A percentile compares a stretch with the other conserved stretches of the same genome.
Conservation (phyloP, 2,797 vertebrate species). For the Anabacerthia variegaticeps region DNA sequence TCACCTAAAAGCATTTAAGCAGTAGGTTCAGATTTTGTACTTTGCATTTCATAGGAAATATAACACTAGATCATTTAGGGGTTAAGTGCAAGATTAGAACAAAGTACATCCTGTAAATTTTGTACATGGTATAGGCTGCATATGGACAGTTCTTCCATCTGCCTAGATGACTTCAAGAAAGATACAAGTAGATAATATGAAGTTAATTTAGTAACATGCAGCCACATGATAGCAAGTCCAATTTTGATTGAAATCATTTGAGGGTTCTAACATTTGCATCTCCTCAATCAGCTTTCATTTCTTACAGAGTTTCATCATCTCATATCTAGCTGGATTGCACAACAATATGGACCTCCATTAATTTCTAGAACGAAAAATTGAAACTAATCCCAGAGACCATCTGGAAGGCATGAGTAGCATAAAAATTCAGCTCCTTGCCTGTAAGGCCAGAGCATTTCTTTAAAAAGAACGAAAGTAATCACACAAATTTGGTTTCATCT, state of each 20-base stretch:
- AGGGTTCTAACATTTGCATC: slow-evolving; percentile 57
- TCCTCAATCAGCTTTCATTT: slow-evolving; percentile 63
- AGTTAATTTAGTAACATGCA: slow-evolving; percentile 67
- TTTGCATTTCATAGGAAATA: neutral
- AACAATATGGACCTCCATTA: slow-evolving; percentile 46
- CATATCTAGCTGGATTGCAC: slow-evolving; percentile 8
- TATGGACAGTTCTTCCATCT: slow-evolving; percentile 67
- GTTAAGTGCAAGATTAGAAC: slow-evolving; percentile 27
- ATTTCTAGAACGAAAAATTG: slow-evolving; percentile 34
- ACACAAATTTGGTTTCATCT: neutral
- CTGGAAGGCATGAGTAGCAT: slow-evolving; percentile 20
- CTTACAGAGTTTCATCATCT: slow-evolving; percentile 20
- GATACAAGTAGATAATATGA: slow-evolving; percentile 49
- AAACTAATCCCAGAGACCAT: slow-evolving; percentile 44
- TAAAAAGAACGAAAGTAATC: neutral
- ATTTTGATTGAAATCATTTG: slow-evolving; percentile 66
- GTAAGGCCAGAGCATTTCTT: neutral
- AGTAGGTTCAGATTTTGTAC: neutral
- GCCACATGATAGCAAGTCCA: slow-evolving; percentile 51
- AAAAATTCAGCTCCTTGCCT: slow-evolving; percentile 13
- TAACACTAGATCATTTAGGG: neutral
- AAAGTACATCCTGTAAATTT: slow-evolving; percentile 22
- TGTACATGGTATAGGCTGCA: slow-evolving; percentile 23
- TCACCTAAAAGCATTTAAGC: neutral
- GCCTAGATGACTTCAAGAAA: slow-evolving; percentile 44